These are phyloP conservation scores for Polypedilum pembai DNA, from an alignment of 1,140 invertebrate genomes.

Conservation along the genomic window DNA sequence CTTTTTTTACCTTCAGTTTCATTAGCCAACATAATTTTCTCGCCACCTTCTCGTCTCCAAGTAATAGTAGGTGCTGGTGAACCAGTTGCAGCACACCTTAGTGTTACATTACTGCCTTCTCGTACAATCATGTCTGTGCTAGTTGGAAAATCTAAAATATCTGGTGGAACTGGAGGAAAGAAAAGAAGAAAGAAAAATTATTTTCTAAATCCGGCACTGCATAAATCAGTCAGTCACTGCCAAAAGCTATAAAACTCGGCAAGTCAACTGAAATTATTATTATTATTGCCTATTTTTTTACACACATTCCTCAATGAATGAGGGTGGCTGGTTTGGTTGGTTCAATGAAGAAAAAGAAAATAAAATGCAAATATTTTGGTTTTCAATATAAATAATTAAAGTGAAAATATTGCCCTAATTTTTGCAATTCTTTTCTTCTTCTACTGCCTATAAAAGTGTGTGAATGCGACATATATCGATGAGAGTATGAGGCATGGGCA, in stretches of 20 bases:
- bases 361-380: conserved; percentile 25
- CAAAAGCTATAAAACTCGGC: not conserved
- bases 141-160: conserved; percentile 78
- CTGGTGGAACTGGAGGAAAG: conserved; percentile 70
- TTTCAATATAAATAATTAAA: conserved; percentile 28
- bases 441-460: not conserved
- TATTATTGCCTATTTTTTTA: conserved; percentile 19
- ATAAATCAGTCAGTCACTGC: conserved; percentile 6
- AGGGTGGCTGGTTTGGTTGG: not conserved
- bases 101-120: conserved; percentile 75
- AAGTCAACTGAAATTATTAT: conserved; percentile 8
- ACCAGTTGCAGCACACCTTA: conserved; percentile 76
- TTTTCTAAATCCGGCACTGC: not conserved
- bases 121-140: conserved; percentile 80
- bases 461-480: not conserved
- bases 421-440: not conserved
- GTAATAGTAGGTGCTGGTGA: conserved; percentile 75
- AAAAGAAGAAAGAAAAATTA: conserved; percentile 28
- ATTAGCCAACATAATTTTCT: conserved; percentile 50
- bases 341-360: not conserved
- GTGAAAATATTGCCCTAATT: not conserved
- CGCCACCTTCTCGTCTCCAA: conserved; percentile 75
- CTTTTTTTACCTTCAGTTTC: conserved; percentile 50
- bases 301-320: not conserved
- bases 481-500: conserved; percentile 1